Base-by-base conservation (phyloP, 2,797 vertebrate species). In the Acanthurus tractus region DNA sequence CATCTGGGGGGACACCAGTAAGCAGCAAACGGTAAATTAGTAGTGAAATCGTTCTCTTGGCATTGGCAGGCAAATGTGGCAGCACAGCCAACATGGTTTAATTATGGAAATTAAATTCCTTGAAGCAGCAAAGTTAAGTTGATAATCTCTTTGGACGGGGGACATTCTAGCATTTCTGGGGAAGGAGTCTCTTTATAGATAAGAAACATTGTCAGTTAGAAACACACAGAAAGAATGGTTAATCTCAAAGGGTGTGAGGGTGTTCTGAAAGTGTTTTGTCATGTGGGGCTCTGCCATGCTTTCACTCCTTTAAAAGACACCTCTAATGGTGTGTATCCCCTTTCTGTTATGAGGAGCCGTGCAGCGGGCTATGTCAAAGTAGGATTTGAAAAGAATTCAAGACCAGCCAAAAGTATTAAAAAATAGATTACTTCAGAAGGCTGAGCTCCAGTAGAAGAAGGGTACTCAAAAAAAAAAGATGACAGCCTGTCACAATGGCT, bases 71-170 rank as follows among this genome's bases (percentile, higher is more conserved):
- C 46, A 84, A 86, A 88, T 25, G 76, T 73, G 69, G 82, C 81
- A 73, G 82, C 55, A 38, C 74, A 81, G 90, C 91, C 91, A 90
- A 86, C 77, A 45, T 85, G 82, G 86, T 93, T 94, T 94, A 93
- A 94, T 95, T 94, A 95, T 93, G 93, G 89, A 94, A 94, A 95
- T 94, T 72, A 94, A 85, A 93, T 89, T 94, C 88, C 87, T 91
- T 88, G 87, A 92, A 91, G 91, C 90, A 88, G 90, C 91, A 92
- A 93, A 95, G 89, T 95, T 92, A 92, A 90, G 92, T 88, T 93
- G 87, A 95, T 95, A 94, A 95, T 95, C 90, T 93, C 86, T 91
- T 89, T 89, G 86, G 91, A 93, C 88, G 85, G 84, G 87, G 88
- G 85, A 93, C 89, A 91, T 94, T 86, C 82, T 75, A 82, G 85